Evolutionary conservation across 2,113 vertebrate genomes (phyloP), one percentile per base, ranked within the genome.

Genomic region (Peromyscus polionotus): DNA sequence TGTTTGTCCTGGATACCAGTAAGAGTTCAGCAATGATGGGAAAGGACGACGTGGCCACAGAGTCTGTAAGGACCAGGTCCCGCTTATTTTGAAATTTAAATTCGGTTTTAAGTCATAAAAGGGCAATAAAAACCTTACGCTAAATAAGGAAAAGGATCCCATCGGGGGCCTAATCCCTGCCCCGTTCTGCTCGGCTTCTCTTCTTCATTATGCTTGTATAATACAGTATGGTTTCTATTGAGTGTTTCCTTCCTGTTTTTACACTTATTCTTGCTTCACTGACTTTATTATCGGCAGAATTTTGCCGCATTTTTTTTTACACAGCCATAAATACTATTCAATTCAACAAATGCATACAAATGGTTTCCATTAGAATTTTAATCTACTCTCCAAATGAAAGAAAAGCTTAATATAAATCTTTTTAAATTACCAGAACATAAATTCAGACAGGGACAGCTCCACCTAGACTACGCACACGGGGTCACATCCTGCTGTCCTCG

Each of bases 301-400:
- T 98, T 98, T 98, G 97, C 94, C 91, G 97, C 92, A 45, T 98
- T 98, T 98, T 95, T 97, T 88, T 98, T 96, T 80, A 93, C 97
- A 96, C 63, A 93, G 97, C 96, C 98, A 98, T 98, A 98, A 98
- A 98, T 98, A 99, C 98, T 98, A 98, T 98, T 98, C 98, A 98
- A 89, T 98, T 98, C 98, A 98, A 98, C 98, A 98, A 98, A 98
- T 96, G 98, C 98, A 98, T 98, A 98, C 98, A 98, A 98, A 99
- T 98, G 85, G 97, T 95, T 98, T 98, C 98, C 97, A 98, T 98
- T 98, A 98, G 98, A 99, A 99, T 98, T 98, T 98, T 99, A 99
- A 99, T 99, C 98, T 98, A 98, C 98, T 98, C 97, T 98, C 98
- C 98, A 98, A 98, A 98, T 98, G 97, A 98, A 98, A 98, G 98